Conservation (phyloP, 2,113 vertebrate species). For the Cyprinus carpio region DNA sequence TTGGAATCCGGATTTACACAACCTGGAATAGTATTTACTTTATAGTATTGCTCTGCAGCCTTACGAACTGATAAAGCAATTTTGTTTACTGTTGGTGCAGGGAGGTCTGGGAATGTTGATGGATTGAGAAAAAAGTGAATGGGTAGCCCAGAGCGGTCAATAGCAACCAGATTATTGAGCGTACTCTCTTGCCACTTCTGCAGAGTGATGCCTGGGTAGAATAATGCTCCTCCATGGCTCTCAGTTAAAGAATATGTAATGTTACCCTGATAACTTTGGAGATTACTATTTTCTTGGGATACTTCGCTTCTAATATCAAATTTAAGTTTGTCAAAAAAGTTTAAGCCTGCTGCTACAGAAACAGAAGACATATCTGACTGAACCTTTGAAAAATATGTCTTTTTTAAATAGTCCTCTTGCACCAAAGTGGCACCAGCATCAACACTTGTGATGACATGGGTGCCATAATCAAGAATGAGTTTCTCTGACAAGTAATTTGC, state of each 20-base stretch:
- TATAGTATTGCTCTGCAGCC: conserved; percentile 82
- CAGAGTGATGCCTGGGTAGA: conserved; percentile 79
- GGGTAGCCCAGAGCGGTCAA: conserved; percentile 84
- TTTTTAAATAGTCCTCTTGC: conserved; percentile 84
- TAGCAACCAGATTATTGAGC: conserved; percentile 84
- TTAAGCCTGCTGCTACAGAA: conserved; percentile 67
- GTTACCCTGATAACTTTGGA: conserved; percentile 75
- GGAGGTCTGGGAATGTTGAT: conserved; percentile 78
- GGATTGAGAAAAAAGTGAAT: conserved; percentile 80
- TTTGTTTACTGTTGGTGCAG: conserved; percentile 76
- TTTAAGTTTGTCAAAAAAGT: conserved; percentile 77
- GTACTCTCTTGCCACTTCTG: conserved; percentile 52
- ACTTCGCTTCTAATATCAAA: conserved; percentile 58
- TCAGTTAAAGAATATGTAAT: conserved; percentile 78
- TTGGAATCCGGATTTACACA: conserved; percentile 76
- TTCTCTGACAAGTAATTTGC: conserved; percentile 82
- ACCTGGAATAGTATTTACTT: conserved; percentile 83
- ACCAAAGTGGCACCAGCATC: conserved; percentile 80
- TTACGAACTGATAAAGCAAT: conserved; percentile 70
- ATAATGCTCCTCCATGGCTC: conserved; percentile 61
- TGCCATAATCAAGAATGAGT: conserved; percentile 77
- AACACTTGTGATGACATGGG: too few species aligned
- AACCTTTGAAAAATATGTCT: conserved; percentile 76
- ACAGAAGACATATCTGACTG: conserved; percentile 58
- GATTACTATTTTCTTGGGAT: too few species aligned